Conservation (phyloP, 2,113 vertebrate genomes). For the Pseudois nayaur region DNA sequence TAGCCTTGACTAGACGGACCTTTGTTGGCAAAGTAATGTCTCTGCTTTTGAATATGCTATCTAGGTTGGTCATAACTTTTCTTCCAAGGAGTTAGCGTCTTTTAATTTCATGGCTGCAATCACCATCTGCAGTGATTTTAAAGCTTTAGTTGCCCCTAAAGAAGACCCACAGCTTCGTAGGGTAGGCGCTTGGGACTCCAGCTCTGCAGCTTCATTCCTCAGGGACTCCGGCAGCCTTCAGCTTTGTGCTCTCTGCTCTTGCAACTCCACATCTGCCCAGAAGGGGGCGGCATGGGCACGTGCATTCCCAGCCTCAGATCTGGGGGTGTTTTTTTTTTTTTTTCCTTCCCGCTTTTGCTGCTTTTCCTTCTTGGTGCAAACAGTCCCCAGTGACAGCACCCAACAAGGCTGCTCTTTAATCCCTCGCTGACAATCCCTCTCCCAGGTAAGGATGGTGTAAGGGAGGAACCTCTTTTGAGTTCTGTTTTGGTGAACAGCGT, state of each 20-base stretch:
- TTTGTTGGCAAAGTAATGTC: too few relatives aligned
- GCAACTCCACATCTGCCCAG: background rate
- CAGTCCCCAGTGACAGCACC: background rate
- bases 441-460: background rate
- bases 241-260: background rate
- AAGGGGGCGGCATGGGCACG: constrained; percentile 36
- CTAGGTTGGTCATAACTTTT: too few relatives aligned
- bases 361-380: too few relatives aligned
- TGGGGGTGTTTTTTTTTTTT: accelerated
- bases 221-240: accelerated
- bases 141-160: background rate
- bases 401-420: background rate
- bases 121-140: background rate
- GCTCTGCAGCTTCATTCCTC: accelerated
- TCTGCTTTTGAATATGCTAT: too few relatives aligned
- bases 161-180: background rate
- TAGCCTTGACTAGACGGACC: too few relatives aligned
- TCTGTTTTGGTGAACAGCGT: background rate
- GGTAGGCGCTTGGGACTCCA: background rate
- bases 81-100: too few relatives aligned
- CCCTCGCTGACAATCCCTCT: background rate
- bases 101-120: too few relatives aligned
- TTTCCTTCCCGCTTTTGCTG: accelerated
- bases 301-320: background rate
- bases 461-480: background rate